Percentiles rank a stretch among this genome's conserved stretches.
Evolutionary conservation across 2,797 vertebrate species (phyloP).

Genomic region (Enteromius thamalakanensis): DNA sequence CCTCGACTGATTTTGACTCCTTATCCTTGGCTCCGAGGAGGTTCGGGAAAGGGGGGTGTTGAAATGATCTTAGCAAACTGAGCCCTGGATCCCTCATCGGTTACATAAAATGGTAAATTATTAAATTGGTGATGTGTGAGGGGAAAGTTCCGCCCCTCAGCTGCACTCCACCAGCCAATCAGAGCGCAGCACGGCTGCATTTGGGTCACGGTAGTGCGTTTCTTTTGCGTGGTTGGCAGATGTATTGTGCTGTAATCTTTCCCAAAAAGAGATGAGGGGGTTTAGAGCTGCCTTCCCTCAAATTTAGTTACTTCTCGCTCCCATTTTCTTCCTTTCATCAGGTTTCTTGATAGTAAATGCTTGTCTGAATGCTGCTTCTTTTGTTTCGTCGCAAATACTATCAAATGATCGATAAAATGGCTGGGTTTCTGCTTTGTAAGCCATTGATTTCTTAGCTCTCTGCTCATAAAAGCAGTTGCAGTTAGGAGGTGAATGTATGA

Average conservation of each 20-base stretch:
- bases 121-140: conserved; percentile 63
- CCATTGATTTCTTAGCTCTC: conserved; percentile 55
- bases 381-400: neutral
- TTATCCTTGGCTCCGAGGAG: conserved; percentile 9
- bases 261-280: conserved; percentile 66
- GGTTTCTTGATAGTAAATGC: conserved; percentile 42
- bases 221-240: conserved; percentile 75
- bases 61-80: conserved; percentile 40
- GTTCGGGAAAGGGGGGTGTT: neutral
- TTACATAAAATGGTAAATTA: conserved; percentile 75
- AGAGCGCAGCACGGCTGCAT: conserved; percentile 69
- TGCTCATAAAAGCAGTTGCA: conserved; percentile 44
- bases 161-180: conserved; percentile 72
- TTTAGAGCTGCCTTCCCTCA: conserved; percentile 48
- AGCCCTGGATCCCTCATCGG: conserved; percentile 44
- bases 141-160: conserved; percentile 58
- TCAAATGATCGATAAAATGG: conserved; percentile 50
- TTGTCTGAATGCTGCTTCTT: neutral
- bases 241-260: conserved; percentile 75
- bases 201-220: conserved; percentile 79
- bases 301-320: conserved; percentile 20
- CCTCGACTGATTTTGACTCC: neutral
- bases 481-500: conserved; percentile 43
- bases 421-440: conserved; percentile 47
- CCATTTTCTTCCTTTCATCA: conserved; percentile 15